Evolutionary conservation across 2,888 invertebrate genomes (phyloP), one percentile per base, ranked within the genome.

Genomic region (Loripinus fragilis): DNA sequence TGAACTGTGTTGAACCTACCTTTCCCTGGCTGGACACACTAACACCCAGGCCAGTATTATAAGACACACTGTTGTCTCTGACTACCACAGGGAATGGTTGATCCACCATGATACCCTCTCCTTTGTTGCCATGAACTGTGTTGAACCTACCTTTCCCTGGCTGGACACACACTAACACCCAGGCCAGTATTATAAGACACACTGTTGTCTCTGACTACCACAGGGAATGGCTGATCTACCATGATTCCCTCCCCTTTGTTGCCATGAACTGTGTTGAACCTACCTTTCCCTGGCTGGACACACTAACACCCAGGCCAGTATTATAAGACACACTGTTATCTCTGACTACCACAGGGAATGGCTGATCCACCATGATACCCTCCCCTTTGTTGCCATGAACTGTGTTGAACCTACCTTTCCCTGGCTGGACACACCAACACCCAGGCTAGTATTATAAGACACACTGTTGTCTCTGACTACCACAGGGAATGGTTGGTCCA

Each of bases 41-140:
- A 17, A 91, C 72, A 5, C 92, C 92, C 45, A 83, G 83, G 0
- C 90, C 90, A 55, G 74, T 60, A 75, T 92, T 92, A 76, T 85
- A 87, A 8, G 90, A 90, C 69, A 92, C 76, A 79, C 87, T 89
- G 82, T 91, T 91, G 67, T 85, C 83, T 25, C 80, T 76, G 12
- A 92, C 75, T 2, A 85, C 42, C 8, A 89, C 87, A 12, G 83
- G 80, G 2, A 85, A 81, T 8, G 81, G 78, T 80, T 91, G 91
- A 76, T 89, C 84, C n/a, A 91, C 80, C 38, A 70, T 80, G 42
- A 92, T 78, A 20, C 91, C 92, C 33, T 88, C 86, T 8, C 81
- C 82, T 50, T 87, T 85, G 85, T 92, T 92, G 72, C 85, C 89
- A 79, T 91, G 89, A 38, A 92, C 78, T 45, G 87, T 78, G 70